Conservation (phyloP, 2,113 vertebrate genomes). For the Tautogolabrus adspersus region DNA sequence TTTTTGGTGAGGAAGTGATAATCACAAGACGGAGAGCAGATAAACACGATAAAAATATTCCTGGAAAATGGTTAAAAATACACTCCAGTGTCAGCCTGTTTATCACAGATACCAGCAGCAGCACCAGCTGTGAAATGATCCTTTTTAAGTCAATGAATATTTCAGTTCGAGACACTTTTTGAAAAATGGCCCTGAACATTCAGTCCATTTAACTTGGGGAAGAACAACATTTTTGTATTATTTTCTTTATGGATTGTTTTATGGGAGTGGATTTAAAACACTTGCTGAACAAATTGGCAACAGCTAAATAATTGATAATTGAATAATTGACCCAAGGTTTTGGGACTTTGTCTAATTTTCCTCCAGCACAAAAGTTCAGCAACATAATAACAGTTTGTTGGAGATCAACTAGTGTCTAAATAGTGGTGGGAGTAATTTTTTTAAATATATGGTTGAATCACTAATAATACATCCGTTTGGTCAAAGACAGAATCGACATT, state of each 20-base stretch:
- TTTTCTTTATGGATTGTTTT: constrained; percentile 25
- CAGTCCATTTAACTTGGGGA: constrained; percentile 19
- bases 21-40: constrained; percentile 75
- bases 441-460: background rate
- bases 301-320: too few relatives aligned
- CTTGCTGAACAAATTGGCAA: background rate
- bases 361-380: background rate
- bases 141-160: constrained; percentile 52
- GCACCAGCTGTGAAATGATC: constrained; percentile 65
- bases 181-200: constrained; percentile 28
- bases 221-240: constrained; percentile 30
- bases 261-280: background rate
- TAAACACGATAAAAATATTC: constrained; percentile 69
- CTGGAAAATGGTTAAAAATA: constrained; percentile 74
- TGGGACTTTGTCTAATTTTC: background rate
- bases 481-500: constrained; percentile 7
- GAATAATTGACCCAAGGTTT: background rate
- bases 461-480: background rate
- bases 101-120: constrained; percentile 69
- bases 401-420: background rate
- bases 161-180: constrained; percentile 31
- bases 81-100: constrained; percentile 54
- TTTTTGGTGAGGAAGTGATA: constrained; percentile 71
- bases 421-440: too few relatives aligned
- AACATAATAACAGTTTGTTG: background rate